A percentile compares a stretch with the other conserved stretches of the same genome.
These are phyloP conservation scores for Caenorhabditis parvicauda DNA, from an alignment of 2,888 invertebrate genomes.

Conservation along the genomic window DNA sequence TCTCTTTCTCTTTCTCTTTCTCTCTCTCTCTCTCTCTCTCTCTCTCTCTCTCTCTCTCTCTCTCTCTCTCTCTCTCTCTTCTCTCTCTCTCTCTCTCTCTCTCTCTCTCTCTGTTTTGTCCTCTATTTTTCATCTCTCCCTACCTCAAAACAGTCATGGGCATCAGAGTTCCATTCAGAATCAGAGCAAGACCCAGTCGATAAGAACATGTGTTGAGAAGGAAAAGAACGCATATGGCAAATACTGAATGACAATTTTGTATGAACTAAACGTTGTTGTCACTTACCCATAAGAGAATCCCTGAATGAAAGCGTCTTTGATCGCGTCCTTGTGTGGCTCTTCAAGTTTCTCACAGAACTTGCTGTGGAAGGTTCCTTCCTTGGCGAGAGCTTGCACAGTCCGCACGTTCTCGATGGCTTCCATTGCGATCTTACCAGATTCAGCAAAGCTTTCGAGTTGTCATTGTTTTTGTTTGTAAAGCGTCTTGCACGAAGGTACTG, in stretches of 20 bases:
- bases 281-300: slow-evolving; percentile 41
- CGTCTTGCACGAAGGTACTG: slow-evolving; percentile 36
- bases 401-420: slow-evolving; percentile 66
- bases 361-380: slow-evolving; percentile 63
- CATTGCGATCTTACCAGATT: slow-evolving; percentile 60
- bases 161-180: slow-evolving; percentile 43
- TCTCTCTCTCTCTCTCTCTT: not conserved
- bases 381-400: slow-evolving; percentile 64
- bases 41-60: not conserved
- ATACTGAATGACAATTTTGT: slow-evolving; percentile 16
- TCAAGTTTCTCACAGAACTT: slow-evolving; percentile 45
- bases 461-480: slow-evolving; percentile 11
- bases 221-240: slow-evolving; percentile 60
- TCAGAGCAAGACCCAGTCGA: slow-evolving; percentile 62
- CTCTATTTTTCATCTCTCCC: no score
- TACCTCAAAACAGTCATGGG: slow-evolving; percentile 21
- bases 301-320: slow-evolving; percentile 44
- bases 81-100: not conserved
- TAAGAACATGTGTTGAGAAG: slow-evolving; percentile 63
- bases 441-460: slow-evolving; percentile 12
- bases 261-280: not conserved
- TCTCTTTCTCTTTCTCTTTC: not conserved
- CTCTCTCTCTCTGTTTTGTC: no score
- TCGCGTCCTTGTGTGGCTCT: slow-evolving; percentile 39
- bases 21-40: not conserved